Evolutionary conservation across 2,113 vertebrate species (phyloP).

Genomic region (Cyprinus carpio): DNA sequence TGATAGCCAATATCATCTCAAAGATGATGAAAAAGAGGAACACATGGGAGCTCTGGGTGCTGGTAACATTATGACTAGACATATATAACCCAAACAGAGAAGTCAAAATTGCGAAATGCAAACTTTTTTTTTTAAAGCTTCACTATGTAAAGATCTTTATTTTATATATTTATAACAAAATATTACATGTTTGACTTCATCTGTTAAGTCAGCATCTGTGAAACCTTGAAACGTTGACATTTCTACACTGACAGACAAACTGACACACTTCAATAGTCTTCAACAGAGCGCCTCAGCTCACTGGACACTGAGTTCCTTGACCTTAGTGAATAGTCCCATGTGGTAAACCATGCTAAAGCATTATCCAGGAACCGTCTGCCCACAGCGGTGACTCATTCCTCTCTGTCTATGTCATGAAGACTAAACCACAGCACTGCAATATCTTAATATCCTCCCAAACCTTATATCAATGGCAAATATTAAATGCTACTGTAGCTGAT

Average conservation of each 20-base stretch:
- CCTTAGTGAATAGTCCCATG: slow-evolving; percentile 22
- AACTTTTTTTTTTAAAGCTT: no score
- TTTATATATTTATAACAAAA: neutral
- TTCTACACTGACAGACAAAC: neutral
- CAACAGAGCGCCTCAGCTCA: neutral
- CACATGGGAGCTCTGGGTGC: neutral
- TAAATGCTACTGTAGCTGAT: slow-evolving; percentile 40
- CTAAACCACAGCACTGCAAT: neutral
- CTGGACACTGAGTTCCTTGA: slow-evolving; percentile 16
- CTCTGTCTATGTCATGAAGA: slow-evolving; percentile 12
- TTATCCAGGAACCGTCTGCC: slow-evolving; percentile 24
- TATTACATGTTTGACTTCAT: neutral
- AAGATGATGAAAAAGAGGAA: slow-evolving; percentile 30
- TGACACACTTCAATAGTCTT: neutral
- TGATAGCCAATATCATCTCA: slow-evolving; percentile 28
- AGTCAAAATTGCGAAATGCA: no score
- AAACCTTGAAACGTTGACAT: slow-evolving; percentile 13
- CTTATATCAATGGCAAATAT: slow-evolving; percentile 38
- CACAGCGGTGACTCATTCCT: slow-evolving; percentile 27
- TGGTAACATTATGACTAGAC: neutral
- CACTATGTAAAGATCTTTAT: no score
- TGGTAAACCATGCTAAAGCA: slow-evolving; percentile 26
- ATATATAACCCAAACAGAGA: neutral
- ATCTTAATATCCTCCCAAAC: slow-evolving; percentile 12
- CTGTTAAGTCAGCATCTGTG: neutral